Evolutionary conservation across 1,140 invertebrate genomes (phyloP).

Genomic region (Eriocheir sinensis): DNA sequence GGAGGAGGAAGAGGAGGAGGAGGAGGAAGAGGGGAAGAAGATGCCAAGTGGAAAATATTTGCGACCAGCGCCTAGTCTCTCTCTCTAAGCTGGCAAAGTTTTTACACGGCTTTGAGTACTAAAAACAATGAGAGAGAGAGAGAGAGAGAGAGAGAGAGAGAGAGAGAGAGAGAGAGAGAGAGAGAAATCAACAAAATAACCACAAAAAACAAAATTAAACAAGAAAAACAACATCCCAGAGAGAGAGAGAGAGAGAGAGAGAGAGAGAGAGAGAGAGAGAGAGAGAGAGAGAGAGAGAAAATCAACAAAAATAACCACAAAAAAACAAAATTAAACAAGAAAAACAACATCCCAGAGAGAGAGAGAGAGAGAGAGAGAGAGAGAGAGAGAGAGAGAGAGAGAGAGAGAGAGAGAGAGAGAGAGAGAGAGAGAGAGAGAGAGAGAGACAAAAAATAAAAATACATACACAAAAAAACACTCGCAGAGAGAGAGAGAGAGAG

Average conservation of each 20-base stretch:
- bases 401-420: too few relatives aligned
- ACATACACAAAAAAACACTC: background rate
- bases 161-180: conserved; percentile 6
- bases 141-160: too few relatives aligned
- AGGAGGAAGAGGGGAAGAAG: background rate
- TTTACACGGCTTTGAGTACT: too few relatives aligned
- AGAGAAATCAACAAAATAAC: background rate
- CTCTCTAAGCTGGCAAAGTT: too few relatives aligned
- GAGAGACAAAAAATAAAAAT: too few relatives aligned
- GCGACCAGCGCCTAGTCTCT: conserved; percentile 23
- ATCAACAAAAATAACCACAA: conserved; percentile 19
- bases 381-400: too few relatives aligned
- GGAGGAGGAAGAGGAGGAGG: background rate
- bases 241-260: too few relatives aligned
- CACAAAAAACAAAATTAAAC: background rate
- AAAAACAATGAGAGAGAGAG: too few relatives aligned
- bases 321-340: background rate
- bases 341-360: background rate
- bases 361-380: conserved; percentile 32
- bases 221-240: background rate
- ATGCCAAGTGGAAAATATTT: conserved; percentile 52
- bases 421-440: too few relatives aligned
- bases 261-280: background rate
- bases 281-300: background rate
- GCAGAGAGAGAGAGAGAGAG: conserved; percentile 8